These are phyloP conservation scores for Radopholus similis DNA, from an alignment of 1,140 invertebrate genomes.

Conservation along the genomic window DNA sequence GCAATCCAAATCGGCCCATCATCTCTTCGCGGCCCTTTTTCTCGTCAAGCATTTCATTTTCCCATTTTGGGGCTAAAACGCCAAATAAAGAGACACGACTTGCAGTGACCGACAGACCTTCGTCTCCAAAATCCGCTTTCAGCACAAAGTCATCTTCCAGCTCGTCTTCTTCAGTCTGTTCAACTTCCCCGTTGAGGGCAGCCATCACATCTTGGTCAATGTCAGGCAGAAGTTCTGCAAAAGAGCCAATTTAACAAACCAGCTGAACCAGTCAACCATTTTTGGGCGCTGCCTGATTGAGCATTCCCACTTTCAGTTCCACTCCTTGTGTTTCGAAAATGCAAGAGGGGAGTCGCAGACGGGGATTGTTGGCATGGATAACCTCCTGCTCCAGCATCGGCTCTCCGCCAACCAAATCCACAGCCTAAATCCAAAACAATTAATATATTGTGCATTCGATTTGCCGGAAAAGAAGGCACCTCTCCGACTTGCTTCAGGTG, in stretches of 20 bases:
- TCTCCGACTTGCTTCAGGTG: slow-evolving; percentile 70
- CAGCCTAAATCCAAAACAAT: slow-evolving; percentile 25
- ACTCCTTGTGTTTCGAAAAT: slow-evolving; percentile 79
- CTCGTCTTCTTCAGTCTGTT: slow-evolving; percentile 66
- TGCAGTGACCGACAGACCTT: slow-evolving; percentile 12
- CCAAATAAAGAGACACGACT: too few relatives aligned
- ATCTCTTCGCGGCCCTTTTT: slow-evolving; percentile 34
- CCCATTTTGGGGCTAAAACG: too few relatives aligned
- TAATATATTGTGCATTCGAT: not conserved
- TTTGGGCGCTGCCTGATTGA: slow-evolving; percentile 78
- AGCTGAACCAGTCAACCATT: slow-evolving; percentile 61
- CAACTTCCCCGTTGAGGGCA: slow-evolving; percentile 72
- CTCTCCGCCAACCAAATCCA: slow-evolving; percentile 60
- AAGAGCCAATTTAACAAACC: slow-evolving; percentile 47
- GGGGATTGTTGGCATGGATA: slow-evolving; percentile 33
- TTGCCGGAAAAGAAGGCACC: slow-evolving; percentile 20
- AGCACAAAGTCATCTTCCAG: slow-evolving; percentile 40
- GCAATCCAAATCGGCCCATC: slow-evolving; percentile 33
- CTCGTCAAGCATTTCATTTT: slow-evolving; percentile 23
- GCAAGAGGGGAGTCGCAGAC: slow-evolving; percentile 71
- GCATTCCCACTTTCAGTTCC: slow-evolving; percentile 79
- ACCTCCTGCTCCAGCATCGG: slow-evolving; percentile 40
- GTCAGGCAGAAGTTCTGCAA: slow-evolving; percentile 71
- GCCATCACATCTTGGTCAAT: slow-evolving; percentile 88
- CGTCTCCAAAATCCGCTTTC: slow-evolving; percentile 17